Conservation (phyloP, 2,797 vertebrate genomes). For the Prionace glauca region DNA sequence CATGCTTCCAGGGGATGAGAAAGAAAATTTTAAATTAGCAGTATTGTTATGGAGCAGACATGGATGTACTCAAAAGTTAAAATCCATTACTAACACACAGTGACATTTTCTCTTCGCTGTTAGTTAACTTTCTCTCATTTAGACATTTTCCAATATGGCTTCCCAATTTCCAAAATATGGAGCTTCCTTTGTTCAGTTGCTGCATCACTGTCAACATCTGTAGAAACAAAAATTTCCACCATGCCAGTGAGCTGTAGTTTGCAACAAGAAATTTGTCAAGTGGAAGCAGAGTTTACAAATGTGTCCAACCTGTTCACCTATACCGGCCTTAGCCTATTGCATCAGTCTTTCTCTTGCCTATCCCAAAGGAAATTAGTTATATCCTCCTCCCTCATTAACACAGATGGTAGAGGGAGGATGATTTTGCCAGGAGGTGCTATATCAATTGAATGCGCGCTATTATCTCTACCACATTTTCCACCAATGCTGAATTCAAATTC, state of each 20-base stretch:
- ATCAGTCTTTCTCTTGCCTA: not conserved
- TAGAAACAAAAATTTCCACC: not conserved
- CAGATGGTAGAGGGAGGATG: not conserved
- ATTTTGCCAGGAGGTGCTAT: not conserved
- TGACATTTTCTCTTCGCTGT: not conserved
- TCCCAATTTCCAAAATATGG: not conserved
- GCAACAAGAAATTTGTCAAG: not conserved
- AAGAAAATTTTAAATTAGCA: slow-evolving; percentile 14
- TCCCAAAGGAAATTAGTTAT: not conserved
- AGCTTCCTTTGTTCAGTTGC: not conserved
- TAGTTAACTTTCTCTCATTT: not conserved
- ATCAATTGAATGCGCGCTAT: not conserved
- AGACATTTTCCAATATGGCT: slow-evolving; percentile 18
- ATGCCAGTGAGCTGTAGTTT: not conserved
- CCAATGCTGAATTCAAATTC: not conserved
- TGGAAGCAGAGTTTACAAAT: not conserved
- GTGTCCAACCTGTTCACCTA: not conserved
- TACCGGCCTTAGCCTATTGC: not conserved
- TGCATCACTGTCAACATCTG: not conserved
- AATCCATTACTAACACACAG: not conserved
- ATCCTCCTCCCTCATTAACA: not conserved
- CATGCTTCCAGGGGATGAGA: not conserved
- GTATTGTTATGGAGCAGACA: not conserved
- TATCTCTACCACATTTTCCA: not conserved
- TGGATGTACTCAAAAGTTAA: slow-evolving; percentile 18